A percentile compares a stretch with the other conserved stretches of the same genome.
Evolutionary conservation across 2,113 vertebrate genomes (phyloP).

Genomic region (Indri indri): DNA sequence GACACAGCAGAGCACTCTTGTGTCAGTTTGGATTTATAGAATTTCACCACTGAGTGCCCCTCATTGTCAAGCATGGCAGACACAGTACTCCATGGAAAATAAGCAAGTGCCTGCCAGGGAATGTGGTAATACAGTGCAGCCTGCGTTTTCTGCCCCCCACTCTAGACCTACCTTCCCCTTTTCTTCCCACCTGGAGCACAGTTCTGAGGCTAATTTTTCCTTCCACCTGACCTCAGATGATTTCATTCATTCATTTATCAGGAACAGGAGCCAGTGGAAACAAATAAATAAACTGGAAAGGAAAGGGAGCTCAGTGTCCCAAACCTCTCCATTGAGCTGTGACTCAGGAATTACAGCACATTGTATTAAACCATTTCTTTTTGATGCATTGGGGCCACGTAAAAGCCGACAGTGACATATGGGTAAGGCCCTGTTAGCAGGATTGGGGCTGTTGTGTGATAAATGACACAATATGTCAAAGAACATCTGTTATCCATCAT

Average conservation of each 20-base stretch:
- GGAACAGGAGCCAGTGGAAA: not conserved
- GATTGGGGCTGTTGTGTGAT: constrained; percentile 85
- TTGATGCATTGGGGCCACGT: constrained; percentile 84
- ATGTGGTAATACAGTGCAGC: too few species aligned
- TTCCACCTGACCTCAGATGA: constrained; percentile 47
- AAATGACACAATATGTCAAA: constrained; percentile 87
- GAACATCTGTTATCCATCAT: constrained; percentile 87
- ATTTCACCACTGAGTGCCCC: not conserved
- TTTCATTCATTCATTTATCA: constrained; percentile 70
- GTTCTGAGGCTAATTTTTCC: constrained; percentile 34
- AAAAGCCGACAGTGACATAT: constrained; percentile 86
- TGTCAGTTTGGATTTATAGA: not conserved
- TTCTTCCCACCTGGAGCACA: not conserved
- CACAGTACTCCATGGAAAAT: not conserved
- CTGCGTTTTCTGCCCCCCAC: not conserved
- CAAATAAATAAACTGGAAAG: not conserved
- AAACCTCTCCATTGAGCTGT: constrained; percentile 74
- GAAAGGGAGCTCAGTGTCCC: constrained; percentile 70
- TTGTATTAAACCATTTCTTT: constrained; percentile 84
- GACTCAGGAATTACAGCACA: constrained; percentile 77
- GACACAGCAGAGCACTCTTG: not conserved
- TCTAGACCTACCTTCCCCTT: not conserved
- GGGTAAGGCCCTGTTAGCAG: constrained; percentile 79
- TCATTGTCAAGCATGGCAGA: not conserved
- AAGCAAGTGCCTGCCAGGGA: not conserved